Evolutionary conservation across 2,797 vertebrate species (phyloP).

Genomic region (Salmo trutta): DNA sequence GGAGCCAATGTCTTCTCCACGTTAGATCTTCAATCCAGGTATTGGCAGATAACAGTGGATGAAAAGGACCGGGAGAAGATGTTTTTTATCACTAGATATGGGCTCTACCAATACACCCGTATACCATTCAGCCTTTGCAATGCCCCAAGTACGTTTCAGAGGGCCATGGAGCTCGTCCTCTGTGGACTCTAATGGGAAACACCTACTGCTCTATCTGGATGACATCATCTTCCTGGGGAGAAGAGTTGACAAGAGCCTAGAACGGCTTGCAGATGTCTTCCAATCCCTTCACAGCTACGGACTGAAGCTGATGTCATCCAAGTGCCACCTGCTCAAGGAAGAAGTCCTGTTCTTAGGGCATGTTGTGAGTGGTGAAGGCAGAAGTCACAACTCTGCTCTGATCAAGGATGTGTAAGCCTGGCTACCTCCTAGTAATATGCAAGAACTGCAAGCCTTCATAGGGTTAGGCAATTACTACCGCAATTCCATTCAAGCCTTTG

Average conservation of each 20-base stretch:
- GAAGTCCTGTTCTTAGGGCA: conserved; percentile 14
- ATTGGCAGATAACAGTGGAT: conserved; percentile 1
- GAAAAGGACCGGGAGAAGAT: neutral
- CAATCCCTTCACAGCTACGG: conserved; percentile 58
- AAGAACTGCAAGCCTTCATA: conserved; percentile 23
- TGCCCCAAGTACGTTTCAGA: conserved; percentile 22
- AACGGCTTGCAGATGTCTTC: conserved; percentile 58
- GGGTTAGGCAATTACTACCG: conserved; percentile 7
- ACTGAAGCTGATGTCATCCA: conserved; percentile 58
- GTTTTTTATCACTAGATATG: conserved; percentile 23
- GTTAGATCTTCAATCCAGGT: neutral
- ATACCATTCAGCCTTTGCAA: conserved; percentile 66
- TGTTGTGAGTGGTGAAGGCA: conserved; percentile 2
- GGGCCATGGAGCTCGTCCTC: too few species aligned
- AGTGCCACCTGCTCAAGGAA: conserved; percentile 42
- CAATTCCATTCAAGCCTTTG: too few species aligned
- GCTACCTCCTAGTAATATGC: neutral
- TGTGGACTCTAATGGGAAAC: too few species aligned
- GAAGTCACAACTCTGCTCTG: conserved; percentile 8
- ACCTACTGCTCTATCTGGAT: too few species aligned
- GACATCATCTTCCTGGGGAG: too few species aligned
- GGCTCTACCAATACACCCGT: conserved; percentile 47
- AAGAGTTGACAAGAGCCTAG: too few species aligned
- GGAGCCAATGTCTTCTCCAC: neutral
- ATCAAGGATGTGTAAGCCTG: conserved; percentile 17